A percentile compares a stretch with the other conserved stretches of the same genome.
Evolutionary conservation across 2,888 invertebrate genomes (phyloP).

Genomic region (Drosophila ezoana): DNA sequence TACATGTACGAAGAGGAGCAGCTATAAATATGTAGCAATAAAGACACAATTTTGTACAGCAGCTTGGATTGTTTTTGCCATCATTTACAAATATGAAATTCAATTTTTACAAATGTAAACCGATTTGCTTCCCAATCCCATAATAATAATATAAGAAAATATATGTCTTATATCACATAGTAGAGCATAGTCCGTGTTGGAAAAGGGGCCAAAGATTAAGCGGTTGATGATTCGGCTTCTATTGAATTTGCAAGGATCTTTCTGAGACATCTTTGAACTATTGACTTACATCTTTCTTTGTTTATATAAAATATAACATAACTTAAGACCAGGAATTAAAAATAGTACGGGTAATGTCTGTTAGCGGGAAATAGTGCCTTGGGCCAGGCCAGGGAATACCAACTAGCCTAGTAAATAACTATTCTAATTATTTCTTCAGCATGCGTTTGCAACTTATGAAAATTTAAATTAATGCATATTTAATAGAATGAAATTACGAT

Average conservation of each 20-base stretch:
- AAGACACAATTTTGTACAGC: conserved; percentile 62
- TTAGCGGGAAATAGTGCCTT: too few relatives aligned
- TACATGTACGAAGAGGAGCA: conserved; percentile 24
- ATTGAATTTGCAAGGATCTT: not conserved
- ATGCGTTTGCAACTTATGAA: conserved; percentile 23
- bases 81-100: conserved; percentile 60
- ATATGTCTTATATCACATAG: not conserved
- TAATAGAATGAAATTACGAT: conserved; percentile 60
- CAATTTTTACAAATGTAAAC: conserved; percentile 69
- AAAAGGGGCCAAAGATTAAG: too few relatives aligned
- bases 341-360: too few relatives aligned
- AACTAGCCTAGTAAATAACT: too few relatives aligned
- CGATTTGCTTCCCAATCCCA: conserved; percentile 63
- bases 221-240: too few relatives aligned
- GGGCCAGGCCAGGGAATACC: too few relatives aligned
- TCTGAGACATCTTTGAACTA: too few relatives aligned
- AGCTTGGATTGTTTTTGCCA: conserved; percentile 50
- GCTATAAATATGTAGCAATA: conserved; percentile 66
- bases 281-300: too few relatives aligned
- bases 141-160: conserved; percentile 9
- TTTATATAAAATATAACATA: too few relatives aligned
- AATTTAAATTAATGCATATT: conserved; percentile 65
- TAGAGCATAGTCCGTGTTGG: not conserved
- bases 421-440: too few relatives aligned
- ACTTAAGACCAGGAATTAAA: too few relatives aligned